Percentiles rank a stretch among this genome's conserved stretches.
Conservation (phyloP, 2,888 invertebrate genomes). For the Deilephila porcellus region DNA sequence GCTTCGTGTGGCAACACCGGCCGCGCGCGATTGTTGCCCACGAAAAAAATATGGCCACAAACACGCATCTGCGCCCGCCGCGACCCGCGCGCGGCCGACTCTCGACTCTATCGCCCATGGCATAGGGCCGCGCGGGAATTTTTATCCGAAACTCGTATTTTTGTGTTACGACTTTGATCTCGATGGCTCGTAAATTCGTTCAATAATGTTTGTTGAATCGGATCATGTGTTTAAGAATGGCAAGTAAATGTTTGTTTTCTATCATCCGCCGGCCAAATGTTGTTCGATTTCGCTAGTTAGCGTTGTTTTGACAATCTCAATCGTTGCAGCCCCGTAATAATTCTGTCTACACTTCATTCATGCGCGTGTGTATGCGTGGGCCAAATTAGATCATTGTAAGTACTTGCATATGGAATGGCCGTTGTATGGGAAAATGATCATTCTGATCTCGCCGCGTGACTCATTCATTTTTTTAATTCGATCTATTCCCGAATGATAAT, state of each 20-base stretch:
- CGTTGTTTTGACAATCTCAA: conserved; percentile 81
- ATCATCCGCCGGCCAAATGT: conserved; percentile 79
- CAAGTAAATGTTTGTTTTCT: conserved; percentile 81
- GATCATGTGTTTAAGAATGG: conserved; percentile 74
- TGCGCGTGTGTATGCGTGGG: conserved; percentile 54
- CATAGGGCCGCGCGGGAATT: conserved; percentile 50
- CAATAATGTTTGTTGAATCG: conserved; percentile 76
- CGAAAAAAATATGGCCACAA: conserved; percentile 66
- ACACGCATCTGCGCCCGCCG: conserved; percentile 56
- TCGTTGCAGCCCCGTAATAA: conserved; percentile 70
- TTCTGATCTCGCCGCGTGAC: conserved; percentile 34
- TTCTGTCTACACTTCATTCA: conserved; percentile 71
- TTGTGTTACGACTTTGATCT: conserved; percentile 74
- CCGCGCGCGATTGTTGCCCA: conserved; percentile 62
- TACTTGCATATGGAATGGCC: conserved; percentile 48
- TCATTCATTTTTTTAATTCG: conserved; percentile 40
- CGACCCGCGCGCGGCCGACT: conserved; percentile 57
- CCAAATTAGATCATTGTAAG: conserved; percentile 53
- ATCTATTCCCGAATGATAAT: conserved; percentile 40
- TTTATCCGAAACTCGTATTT: conserved; percentile 62
- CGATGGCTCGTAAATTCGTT: conserved; percentile 72
- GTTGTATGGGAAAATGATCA: conserved; percentile 42
- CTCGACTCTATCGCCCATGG: conserved; percentile 54
- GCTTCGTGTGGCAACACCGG: conserved; percentile 64
- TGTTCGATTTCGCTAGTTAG: conserved; percentile 77